Conservation (phyloP, 2,797 vertebrate genomes). For the Delichon dasypus region DNA sequence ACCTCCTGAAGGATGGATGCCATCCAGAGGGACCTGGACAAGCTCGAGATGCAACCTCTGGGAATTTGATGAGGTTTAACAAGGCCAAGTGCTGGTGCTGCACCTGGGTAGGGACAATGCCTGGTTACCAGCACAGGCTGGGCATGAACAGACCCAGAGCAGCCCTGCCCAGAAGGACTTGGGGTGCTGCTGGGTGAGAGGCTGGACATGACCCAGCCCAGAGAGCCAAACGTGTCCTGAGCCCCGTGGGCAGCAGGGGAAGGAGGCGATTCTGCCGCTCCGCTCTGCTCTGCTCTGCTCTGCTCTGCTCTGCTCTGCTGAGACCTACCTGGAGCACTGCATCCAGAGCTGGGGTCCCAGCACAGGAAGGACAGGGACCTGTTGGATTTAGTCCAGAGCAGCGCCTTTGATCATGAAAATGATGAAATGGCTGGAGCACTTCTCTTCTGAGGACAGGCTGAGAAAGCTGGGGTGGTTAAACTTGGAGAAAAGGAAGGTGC, state of each 20-base stretch:
- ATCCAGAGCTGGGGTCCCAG: not conserved
- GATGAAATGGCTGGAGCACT: not conserved
- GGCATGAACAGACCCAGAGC: not conserved
- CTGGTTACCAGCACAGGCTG: not conserved
- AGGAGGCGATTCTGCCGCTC: not conserved
- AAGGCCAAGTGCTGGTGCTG: not conserved
- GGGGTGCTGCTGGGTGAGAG: not conserved
- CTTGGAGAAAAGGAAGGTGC: too few species aligned
- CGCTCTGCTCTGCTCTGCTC: not conserved
- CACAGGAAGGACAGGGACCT: rapidly evolving
- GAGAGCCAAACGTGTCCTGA: not conserved
- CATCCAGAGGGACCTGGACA: not conserved
- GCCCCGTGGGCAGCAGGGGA: not conserved
- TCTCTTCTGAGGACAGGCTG: not conserved
- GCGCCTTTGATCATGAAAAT: rapidly evolving
- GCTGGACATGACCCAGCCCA: not conserved
- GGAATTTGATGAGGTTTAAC: not conserved
- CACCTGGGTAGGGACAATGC: rapidly evolving
- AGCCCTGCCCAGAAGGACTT: not conserved
- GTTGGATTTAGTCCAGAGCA: rapidly evolving
- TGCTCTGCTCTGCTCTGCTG: not conserved
- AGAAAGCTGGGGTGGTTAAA: not conserved
- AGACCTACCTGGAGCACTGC: not conserved
- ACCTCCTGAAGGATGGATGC: not conserved
- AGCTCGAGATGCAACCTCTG: rapidly evolving